Conservation (phyloP, 2,888 invertebrate species). For the Melangyna quadrimaculata region DNA sequence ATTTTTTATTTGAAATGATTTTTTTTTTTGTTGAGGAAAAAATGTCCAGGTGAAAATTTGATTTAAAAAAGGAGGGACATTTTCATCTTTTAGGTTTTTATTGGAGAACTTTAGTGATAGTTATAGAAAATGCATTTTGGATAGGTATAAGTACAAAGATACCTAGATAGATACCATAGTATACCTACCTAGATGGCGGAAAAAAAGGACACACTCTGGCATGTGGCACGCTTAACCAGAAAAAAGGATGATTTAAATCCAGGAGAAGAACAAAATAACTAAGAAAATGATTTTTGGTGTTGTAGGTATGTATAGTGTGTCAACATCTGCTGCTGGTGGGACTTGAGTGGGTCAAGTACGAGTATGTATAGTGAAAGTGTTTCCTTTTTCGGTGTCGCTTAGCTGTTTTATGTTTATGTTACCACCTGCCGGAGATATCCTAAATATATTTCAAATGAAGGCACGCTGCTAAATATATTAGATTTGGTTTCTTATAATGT, state of each 20-base stretch:
- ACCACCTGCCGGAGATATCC: conserved; percentile 47
- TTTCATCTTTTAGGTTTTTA: background rate
- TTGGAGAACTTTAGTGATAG: conserved; percentile 28
- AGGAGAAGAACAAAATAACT: background rate
- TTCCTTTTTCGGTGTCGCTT: conserved; percentile 24
- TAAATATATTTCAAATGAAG: conserved; percentile 32
- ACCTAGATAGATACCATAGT: too few relatives aligned
- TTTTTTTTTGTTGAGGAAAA: conserved; percentile 43
- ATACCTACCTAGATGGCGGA: background rate
- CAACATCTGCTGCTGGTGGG: conserved; percentile 53
- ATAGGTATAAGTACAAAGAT: too few relatives aligned
- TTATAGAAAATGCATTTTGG: conserved; percentile 12
- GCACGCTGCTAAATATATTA: conserved; percentile 6
- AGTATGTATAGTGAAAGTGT: conserved; percentile 32
- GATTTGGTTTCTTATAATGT: too few relatives aligned
- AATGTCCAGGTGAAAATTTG: conserved; percentile 69
- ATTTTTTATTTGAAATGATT: conserved; percentile 19
- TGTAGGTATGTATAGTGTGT: too few relatives aligned
- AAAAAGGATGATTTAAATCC: conserved; percentile 44
- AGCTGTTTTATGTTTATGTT: conserved; percentile 17
- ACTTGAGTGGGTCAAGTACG: conserved; percentile 42
- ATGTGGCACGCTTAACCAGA: conserved; percentile 49
- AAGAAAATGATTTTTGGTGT: conserved; percentile 46
- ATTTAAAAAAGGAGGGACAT: conserved; percentile 32
- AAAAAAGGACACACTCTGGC: conserved; percentile 45